Evolutionary conservation across 1,140 invertebrate genomes (phyloP).

Genomic region (Atta colombica): DNA sequence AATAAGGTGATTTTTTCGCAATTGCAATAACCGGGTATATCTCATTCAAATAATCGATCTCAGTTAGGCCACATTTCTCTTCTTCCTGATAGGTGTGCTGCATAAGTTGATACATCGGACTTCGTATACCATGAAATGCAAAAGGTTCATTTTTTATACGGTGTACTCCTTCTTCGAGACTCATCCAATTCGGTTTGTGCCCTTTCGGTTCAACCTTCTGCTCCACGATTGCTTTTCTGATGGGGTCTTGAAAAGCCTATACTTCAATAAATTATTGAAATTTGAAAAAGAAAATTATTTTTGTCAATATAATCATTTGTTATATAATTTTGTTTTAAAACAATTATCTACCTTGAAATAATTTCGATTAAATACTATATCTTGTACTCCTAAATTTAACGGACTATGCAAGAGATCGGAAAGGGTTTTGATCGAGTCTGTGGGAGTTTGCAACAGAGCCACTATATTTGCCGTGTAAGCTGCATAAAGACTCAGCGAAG

Average conservation of each 20-base stretch:
- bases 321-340: neutral
- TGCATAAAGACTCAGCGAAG: constrained; percentile 85
- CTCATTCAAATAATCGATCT: constrained; percentile 88
- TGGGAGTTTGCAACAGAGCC: constrained; percentile 88
- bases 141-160: constrained; percentile 88
- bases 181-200: constrained; percentile 85
- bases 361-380: constrained; percentile 88
- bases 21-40: constrained; percentile 88
- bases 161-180: constrained; percentile 88
- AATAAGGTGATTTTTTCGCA: constrained; percentile 88
- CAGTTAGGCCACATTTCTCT: constrained; percentile 89
- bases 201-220: constrained; percentile 88
- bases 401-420: constrained; percentile 88
- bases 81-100: constrained; percentile 89
- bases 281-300: neutral
- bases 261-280: neutral
- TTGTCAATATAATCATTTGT: neutral
- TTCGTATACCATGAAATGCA: constrained; percentile 89
- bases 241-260: constrained; percentile 85
- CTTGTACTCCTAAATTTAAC: constrained; percentile 88
- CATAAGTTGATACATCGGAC: constrained; percentile 88
- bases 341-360: constrained; percentile 88
- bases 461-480: constrained; percentile 90
- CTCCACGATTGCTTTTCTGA: constrained; percentile 88
- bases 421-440: constrained; percentile 87